Conservation (phyloP, 1,140 invertebrate species). For the Atta texana region DNA sequence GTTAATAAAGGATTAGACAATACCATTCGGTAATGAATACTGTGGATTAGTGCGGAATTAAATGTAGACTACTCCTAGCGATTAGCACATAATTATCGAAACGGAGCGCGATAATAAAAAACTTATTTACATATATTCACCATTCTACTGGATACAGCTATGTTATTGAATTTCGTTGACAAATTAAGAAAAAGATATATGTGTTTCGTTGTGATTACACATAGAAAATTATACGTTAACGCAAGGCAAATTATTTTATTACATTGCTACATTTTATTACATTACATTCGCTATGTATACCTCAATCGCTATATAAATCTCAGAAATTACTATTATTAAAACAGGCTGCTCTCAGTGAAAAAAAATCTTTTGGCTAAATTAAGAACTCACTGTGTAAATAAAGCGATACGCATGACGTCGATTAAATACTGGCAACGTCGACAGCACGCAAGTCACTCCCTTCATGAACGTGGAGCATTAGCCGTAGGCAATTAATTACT, state of each 20-base stretch:
- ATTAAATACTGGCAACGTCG: slow-evolving; percentile 51
- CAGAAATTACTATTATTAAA: slow-evolving; percentile 39
- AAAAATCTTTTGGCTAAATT: slow-evolving; percentile 36
- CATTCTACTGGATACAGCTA: neutral
- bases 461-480: slow-evolving; percentile 68
- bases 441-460: slow-evolving; percentile 72
- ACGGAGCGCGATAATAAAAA: slow-evolving; percentile 19
- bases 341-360: neutral
- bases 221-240: neutral
- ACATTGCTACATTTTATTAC: neutral
- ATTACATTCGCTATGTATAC: neutral
- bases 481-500: slow-evolving; percentile 71
- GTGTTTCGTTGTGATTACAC: neutral
- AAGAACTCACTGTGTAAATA: slow-evolving; percentile 55
- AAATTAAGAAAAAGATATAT: neutral
- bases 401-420: slow-evolving; percentile 55
- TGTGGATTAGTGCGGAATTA: slow-evolving; percentile 47
- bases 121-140: slow-evolving; percentile 38
- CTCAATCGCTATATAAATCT: slow-evolving; percentile 19
- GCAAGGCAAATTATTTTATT: neutral
- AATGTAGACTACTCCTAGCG: slow-evolving; percentile 38
- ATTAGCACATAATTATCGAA: slow-evolving; percentile 53
- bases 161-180: slow-evolving; percentile 15
- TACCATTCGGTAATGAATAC: slow-evolving; percentile 62
- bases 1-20: slow-evolving; percentile 64